A percentile compares a stretch with the other conserved stretches of the same genome.
phyloP scores from a whole-genome alignment of 2,888 invertebrate genomes.

The Acanthosepion lycidas region DNA sequence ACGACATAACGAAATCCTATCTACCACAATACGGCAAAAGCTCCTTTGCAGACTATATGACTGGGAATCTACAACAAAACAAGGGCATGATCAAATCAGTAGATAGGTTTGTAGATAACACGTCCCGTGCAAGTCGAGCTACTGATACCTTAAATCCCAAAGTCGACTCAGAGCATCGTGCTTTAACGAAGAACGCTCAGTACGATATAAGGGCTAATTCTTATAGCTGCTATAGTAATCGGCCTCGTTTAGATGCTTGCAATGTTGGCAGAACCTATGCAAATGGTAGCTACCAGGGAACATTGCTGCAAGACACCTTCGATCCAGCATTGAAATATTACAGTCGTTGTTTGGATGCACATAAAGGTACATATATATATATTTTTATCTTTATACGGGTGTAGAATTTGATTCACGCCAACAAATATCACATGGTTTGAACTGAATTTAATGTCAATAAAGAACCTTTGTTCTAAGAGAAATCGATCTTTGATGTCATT shows the following conservation, averaged over 20 bases:
- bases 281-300: not conserved
- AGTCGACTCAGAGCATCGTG: constrained; percentile 56
- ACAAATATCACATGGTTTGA: too few relatives aligned
- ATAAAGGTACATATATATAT: not conserved
- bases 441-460: too few relatives aligned
- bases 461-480: too few relatives aligned
- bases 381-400: not conserved
- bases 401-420: too few relatives aligned
- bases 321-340: not conserved
- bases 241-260: not conserved
- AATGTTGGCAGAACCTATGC: not conserved
- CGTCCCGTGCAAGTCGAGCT: constrained; percentile 58
- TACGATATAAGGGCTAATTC: not conserved
- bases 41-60: constrained; percentile 63
- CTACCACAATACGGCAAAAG: constrained; percentile 63
- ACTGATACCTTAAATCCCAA: constrained; percentile 56
- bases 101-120: not conserved
- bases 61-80: constrained; percentile 54
- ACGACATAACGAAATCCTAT: constrained; percentile 56
- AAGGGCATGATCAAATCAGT: constrained; percentile 54
- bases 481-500: too few relatives aligned
- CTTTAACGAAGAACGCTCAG: constrained; percentile 55
- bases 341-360: not conserved
- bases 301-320: not conserved
- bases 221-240: not conserved